A percentile compares a stretch with the other conserved stretches of the same genome.
Conservation (phyloP, 2,113 vertebrate species). For the Elachura formosa region DNA sequence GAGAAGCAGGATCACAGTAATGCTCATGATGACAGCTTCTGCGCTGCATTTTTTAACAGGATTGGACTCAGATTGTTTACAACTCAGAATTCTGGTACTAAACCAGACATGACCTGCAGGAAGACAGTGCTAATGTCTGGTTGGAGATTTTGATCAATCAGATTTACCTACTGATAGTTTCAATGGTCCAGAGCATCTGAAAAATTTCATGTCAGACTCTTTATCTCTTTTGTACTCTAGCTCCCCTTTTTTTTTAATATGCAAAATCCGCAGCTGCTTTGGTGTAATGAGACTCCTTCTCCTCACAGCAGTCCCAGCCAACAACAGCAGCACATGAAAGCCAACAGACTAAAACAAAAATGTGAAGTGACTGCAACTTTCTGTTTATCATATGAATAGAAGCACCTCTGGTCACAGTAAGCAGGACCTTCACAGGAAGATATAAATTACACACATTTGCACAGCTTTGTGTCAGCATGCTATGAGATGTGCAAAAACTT, state of each 20-base stretch:
- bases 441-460: not conserved
- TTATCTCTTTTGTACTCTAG: not conserved
- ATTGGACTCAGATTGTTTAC: not conserved
- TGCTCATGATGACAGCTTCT: not conserved
- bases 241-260: not conserved
- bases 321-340: not conserved
- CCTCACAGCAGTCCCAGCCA: not conserved
- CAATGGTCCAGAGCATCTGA: not conserved
- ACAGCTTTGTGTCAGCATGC: not conserved
- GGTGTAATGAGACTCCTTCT: not conserved
- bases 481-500: not conserved
- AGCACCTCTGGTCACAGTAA: not conserved
- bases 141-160: not conserved
- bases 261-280: not conserved
- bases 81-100: not conserved
- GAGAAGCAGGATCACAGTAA: not conserved
- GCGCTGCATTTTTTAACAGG: not conserved
- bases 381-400: slow-evolving; percentile 24
- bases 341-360: slow-evolving; percentile 13
- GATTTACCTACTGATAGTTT: not conserved
- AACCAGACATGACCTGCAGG: not conserved
- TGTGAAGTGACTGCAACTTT: not conserved
- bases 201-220: not conserved
- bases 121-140: not conserved
- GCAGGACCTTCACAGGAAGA: not conserved